Evolutionary conservation across 92 coral and sea anemone genomes (phyloP), one percentile per base, ranked within the genome.

Genomic region (Zoanthus sansibaricus): DNA sequence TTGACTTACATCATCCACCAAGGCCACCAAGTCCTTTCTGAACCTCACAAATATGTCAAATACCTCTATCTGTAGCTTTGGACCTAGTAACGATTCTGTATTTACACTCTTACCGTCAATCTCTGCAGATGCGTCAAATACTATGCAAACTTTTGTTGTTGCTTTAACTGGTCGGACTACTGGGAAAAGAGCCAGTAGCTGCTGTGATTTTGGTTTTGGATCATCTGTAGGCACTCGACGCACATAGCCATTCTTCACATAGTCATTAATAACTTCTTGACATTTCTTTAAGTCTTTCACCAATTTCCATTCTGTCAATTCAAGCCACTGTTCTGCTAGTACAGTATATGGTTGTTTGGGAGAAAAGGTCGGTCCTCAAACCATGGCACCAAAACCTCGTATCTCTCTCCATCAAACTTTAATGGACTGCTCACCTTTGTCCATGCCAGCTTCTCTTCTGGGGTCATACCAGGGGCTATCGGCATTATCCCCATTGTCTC

Each of bases 251-350:
- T n/a, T n/a, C n/a, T n/a, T n/a, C n/a, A n/a, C n/a, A n/a, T n/a
- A n/a, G n/a, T 92, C 91, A 66, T 90, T 82, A 37, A 90, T 74
- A 56, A 92, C 93, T 37, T 32, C 73, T 69, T 92, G 95, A 71
- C 90, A 87, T 33, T 70, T 73, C 82, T 68, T 67, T 13, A 75
- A n/a, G n/a, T 90, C 83, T 58, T 78, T 71, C 7, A 14, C 31
- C 75, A 83, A 80, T 69, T 77, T 86, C 54, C 25, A n/a, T 45
- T 88, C 91, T 15, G 82, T 87, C 37, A 71, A 48, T 20, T 83
- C 76, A 31, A 92, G 87, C 59, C 37, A 74, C 75, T 73, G n/a
- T 79, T 82, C 73, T 0, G 82, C 87, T 42, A 82, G 21, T 15
- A 21, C n/a, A n/a, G n/a, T n/a, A n/a, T 51, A 30, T 74, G 48